Evolutionary conservation across 2,113 vertebrate genomes (phyloP).

Genomic region (Physeter macrocephalus): DNA sequence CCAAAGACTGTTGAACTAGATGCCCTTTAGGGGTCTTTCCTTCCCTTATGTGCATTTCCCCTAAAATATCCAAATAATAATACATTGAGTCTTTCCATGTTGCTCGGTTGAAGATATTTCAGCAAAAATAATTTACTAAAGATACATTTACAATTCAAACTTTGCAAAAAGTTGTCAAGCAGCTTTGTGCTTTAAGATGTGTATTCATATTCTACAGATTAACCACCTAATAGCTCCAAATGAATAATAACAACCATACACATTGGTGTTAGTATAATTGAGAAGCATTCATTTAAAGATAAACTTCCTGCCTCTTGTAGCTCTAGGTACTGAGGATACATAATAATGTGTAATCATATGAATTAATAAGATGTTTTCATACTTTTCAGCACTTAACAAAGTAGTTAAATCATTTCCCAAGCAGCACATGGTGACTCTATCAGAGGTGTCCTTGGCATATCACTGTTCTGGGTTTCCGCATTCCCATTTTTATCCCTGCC

Average conservation of each 20-base stretch:
- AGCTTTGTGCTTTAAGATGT: not conserved
- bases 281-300: slow-evolving; percentile 7
- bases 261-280: not conserved
- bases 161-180: not conserved
- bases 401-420: slow-evolving; percentile 20
- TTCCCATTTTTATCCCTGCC: not conserved
- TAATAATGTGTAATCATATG: slow-evolving; percentile 3
- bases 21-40: not conserved
- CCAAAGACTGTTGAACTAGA: not conserved
- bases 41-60: not conserved
- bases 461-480: not conserved
- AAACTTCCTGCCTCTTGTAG: not conserved
- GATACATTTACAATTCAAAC: not conserved
- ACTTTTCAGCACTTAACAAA: not conserved
- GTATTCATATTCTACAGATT: not conserved
- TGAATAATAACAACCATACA: not conserved
- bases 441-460: not conserved
- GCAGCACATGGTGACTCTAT: not conserved
- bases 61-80: not conserved
- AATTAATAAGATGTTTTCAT: slow-evolving; percentile 12
- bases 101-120: not conserved
- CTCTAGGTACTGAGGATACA: not conserved
- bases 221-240: not conserved
- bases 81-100: not conserved
- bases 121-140: slow-evolving; percentile 3